Evolutionary conservation across 1,140 invertebrate species (phyloP).

Genomic region (Polypedilum pembai): DNA sequence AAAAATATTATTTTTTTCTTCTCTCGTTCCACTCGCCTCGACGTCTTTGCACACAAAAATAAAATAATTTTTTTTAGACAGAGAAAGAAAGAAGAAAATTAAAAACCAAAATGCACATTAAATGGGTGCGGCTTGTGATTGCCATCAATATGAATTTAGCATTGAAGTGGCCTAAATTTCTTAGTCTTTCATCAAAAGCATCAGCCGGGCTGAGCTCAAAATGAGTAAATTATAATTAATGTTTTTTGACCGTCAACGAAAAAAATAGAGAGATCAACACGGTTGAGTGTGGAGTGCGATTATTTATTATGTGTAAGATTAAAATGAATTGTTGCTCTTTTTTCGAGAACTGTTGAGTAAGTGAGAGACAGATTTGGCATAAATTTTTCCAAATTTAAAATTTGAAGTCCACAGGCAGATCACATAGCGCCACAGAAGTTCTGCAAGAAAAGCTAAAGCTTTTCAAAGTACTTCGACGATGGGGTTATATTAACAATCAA

Average conservation of each 20-base stretch:
- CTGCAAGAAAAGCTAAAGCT: too few relatives aligned
- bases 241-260: background rate
- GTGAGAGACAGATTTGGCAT: too few relatives aligned
- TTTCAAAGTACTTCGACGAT: too few relatives aligned
- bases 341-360: background rate
- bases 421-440: too few relatives aligned
- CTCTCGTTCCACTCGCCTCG: background rate
- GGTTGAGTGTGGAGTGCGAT: background rate
- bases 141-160: conserved; percentile 17
- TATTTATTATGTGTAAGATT: conserved; percentile 21
- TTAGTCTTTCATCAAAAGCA: background rate
- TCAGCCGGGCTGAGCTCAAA: background rate
- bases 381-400: too few relatives aligned
- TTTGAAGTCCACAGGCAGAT: too few relatives aligned
- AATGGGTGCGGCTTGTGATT: background rate
- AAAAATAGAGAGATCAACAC: too few relatives aligned
- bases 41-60: too few relatives aligned
- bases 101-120: too few relatives aligned
- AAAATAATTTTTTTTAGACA: too few relatives aligned
- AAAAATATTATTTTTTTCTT: background rate
- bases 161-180: conserved; percentile 18
- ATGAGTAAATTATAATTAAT: conserved; percentile 8
- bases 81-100: too few relatives aligned
- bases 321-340: conserved; percentile 23
- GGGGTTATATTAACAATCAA: too few relatives aligned